Base-by-base conservation (phyloP, 2,888 invertebrate genomes). In the Cantharis rustica region DNA sequence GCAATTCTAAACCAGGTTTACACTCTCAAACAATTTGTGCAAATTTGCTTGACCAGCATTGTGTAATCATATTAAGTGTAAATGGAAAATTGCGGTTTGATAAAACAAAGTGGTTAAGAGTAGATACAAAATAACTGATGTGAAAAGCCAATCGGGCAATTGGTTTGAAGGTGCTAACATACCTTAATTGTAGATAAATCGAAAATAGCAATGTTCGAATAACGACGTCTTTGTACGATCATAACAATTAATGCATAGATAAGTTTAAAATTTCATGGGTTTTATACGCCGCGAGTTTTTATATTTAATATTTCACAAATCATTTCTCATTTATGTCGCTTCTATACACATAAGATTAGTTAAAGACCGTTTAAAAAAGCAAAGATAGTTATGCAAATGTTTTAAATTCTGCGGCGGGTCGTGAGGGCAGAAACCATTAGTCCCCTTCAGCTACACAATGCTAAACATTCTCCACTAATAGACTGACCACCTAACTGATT, bases 401-500 rank as follows among this genome's bases (percentile, higher is more conserved):
- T 85, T 86, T 83, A 84, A 85, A 86, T 86, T 85, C 84, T 85
- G 83, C 83, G 81, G 82, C 82, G 82, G 84, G 84, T 81, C 84
- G 83, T 80, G 80, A 82, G 83, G 84, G 84, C 83, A 82, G 81
- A 77, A 75, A 80, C 84, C 85, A 86, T 87, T 86, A 86, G 85
- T 87, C 82, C 85, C 84, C 86, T 84, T 87, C 87, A 86, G 81
- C 82, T 75, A 81, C 83, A 86, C 86, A 87, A 87, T 87, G 85
- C 85, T 81, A 84, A 84, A 85, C 87, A 87, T 87, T 87, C 87
- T 82, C 84, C 83, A 84, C 86, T 87, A 86, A 87, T 87, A 87
- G 86, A 86, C 85, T 84, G 86, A 84, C 86, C 85, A 85, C 85
- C 86, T 85, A 86, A 86, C 85, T 86, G 86, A 87, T 87, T 86